Percentiles rank a stretch among this genome's conserved stretches.
These are phyloP conservation scores for Lepetodrilus schrolli DNA, from an alignment of 2,888 invertebrate genomes.

Conservation along the genomic window DNA sequence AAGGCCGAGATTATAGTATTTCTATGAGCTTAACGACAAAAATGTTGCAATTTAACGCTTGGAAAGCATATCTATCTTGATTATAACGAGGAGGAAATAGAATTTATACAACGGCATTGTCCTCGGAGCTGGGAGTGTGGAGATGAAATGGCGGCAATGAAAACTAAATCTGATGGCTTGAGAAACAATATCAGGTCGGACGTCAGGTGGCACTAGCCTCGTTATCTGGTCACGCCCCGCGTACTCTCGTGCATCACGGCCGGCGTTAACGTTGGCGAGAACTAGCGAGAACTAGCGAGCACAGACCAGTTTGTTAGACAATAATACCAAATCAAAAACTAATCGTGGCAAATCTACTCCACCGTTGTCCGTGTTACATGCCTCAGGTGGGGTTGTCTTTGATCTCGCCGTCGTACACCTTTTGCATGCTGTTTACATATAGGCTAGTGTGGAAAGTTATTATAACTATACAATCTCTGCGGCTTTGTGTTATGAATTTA, in stretches of 20 bases:
- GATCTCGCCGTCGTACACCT: constrained; percentile 1
- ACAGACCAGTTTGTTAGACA: too few species aligned
- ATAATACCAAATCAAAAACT: background rate
- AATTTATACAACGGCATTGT: background rate
- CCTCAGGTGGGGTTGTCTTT: background rate
- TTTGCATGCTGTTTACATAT: constrained; percentile 9
- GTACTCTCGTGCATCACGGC: background rate
- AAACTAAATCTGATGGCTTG: background rate
- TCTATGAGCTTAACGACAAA: too few species aligned
- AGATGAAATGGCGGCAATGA: background rate
- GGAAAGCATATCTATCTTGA: background rate
- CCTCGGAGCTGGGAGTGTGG: background rate
- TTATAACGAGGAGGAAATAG: background rate
- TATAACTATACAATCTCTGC: background rate
- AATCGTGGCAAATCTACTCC: background rate
- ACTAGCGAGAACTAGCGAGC: too few species aligned
- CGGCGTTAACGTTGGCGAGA: too few species aligned
- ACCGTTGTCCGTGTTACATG: background rate
- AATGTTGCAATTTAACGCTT: background rate
- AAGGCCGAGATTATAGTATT: too few species aligned
- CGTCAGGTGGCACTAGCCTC: too few species aligned
- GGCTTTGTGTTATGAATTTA: constrained; percentile 9
- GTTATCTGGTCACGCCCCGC: background rate
- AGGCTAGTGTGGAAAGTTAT: background rate
- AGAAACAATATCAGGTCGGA: background rate